Base-by-base conservation (phyloP, 2,888 invertebrate species). In the Callosobruchus maculatus region DNA sequence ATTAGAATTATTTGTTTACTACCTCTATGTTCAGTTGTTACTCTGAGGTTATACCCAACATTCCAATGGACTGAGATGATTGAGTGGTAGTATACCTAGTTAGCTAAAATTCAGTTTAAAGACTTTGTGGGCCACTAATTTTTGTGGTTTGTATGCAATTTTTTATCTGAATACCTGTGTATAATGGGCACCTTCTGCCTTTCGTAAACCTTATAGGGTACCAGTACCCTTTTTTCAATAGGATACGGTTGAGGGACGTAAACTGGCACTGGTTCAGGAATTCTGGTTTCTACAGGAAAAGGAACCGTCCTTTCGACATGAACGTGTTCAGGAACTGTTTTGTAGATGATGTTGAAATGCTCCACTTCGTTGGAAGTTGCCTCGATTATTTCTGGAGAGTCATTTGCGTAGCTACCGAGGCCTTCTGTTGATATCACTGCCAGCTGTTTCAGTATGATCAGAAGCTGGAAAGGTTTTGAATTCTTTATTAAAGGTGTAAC, bases 181-280 rank as follows among this genome's bases (percentile, higher is more conserved):
- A 93, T 74, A 66, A 77, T 68, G 4, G 76, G 75, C 13, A 76
- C 73, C 18, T 20, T 92, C 74, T 92, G 91, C 31, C 93, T 92
- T 66, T 93, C 91, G 80, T 92, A 92, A 0, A 94, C 92, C 71
- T 91, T 90, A 2, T 92, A 90, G 76, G 92, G 92, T 74, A 90
- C 90, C 31, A 90, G 91, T 74, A 93, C 90, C 81, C 92, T 91
- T 78, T 89, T 90, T 78, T 88, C 88, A 5, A 93, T 90, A 20
- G 94, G 94, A 84, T 92, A 92, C 4, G 93, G 93, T 74, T 92
- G 91, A 66, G 93, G 92, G 20, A 94, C 91, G 80, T 93, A 92
- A 0, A 94, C 91, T 67, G 90, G 90, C 4, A 93, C 89, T 7
- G 94, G 93, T 81, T 93, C 92, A 0, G 88, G 89, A 73, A 90